Conservation (phyloP, 2,888 invertebrate genomes). For the Serripes groenlandicus region DNA sequence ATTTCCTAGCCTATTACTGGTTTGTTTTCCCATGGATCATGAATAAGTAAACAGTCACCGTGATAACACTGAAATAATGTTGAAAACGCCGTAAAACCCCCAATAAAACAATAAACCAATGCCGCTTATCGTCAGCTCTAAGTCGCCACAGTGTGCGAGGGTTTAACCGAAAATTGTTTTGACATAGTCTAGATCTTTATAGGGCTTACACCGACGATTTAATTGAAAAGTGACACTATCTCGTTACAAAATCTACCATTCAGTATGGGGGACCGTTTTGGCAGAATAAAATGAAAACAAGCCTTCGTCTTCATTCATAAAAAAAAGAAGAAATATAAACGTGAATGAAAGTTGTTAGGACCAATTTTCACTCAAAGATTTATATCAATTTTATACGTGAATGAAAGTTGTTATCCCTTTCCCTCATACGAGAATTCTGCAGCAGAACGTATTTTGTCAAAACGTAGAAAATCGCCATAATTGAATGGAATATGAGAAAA, state of each 20-base stretch:
- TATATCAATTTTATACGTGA: not conserved
- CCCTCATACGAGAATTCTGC: too few species aligned
- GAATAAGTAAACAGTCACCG: too few species aligned
- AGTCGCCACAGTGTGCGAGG: too few species aligned
- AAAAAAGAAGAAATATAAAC: not conserved
- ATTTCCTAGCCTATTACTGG: too few species aligned
- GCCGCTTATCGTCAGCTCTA: too few species aligned
- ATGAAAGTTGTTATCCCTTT: not conserved
- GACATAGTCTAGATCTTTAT: not conserved
- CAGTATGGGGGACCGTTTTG: not conserved
- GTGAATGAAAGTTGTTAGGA: slow-evolving; percentile 15
- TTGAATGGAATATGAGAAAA: too few species aligned
- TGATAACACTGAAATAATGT: too few species aligned
- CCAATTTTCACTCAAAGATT: not conserved
- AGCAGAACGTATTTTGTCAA: too few species aligned
- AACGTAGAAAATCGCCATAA: too few species aligned
- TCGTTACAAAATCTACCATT: not conserved
- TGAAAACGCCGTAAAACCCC: too few species aligned
- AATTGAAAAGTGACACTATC: slow-evolving; percentile 24
- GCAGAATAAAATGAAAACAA: not conserved
- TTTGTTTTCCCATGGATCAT: too few species aligned
- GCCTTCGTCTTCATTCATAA: slow-evolving; percentile 9
- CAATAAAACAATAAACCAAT: too few species aligned
- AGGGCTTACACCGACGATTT: slow-evolving; percentile 3
- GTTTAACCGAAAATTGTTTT: not conserved